Conservation (phyloP, 2,797 vertebrate genomes). For the Melanotaenia pygmaea region DNA sequence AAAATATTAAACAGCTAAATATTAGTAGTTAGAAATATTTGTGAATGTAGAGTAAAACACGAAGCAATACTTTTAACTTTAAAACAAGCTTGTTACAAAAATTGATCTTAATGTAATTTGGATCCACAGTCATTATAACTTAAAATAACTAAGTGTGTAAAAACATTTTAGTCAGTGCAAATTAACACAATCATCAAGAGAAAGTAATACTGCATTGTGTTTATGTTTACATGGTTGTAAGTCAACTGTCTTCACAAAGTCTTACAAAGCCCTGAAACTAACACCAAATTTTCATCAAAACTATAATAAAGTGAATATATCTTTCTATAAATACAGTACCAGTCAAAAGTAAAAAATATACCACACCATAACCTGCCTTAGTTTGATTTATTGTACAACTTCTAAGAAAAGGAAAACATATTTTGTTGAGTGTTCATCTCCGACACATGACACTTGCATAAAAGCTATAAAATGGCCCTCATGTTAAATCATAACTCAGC, state of each 20-base stretch:
- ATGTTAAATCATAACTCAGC: background rate
- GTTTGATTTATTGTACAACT: background rate
- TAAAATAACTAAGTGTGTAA: background rate
- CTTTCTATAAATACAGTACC: background rate
- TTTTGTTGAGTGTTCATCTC: background rate
- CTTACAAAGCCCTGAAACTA: background rate
- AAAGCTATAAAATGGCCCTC: conserved; percentile 2
- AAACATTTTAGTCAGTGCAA: background rate
- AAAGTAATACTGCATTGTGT: background rate
- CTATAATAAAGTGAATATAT: background rate
- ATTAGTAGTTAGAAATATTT: background rate
- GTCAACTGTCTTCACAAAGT: background rate
- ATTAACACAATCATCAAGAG: background rate
- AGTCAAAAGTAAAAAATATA: conserved; percentile 34
- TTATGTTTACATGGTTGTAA: background rate
- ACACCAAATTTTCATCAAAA: background rate
- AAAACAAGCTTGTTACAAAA: background rate
- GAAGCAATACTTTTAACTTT: background rate
- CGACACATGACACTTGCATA: conserved; percentile 21
- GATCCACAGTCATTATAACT: too few species aligned
- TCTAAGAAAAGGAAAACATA: background rate
- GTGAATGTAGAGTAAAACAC: background rate
- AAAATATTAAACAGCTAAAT: background rate
- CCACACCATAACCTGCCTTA: background rate
- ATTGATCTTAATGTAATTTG: background rate